phyloP scores from a whole-genome alignment of 2,888 invertebrate genomes.

The Spilarctia lutea region DNA sequence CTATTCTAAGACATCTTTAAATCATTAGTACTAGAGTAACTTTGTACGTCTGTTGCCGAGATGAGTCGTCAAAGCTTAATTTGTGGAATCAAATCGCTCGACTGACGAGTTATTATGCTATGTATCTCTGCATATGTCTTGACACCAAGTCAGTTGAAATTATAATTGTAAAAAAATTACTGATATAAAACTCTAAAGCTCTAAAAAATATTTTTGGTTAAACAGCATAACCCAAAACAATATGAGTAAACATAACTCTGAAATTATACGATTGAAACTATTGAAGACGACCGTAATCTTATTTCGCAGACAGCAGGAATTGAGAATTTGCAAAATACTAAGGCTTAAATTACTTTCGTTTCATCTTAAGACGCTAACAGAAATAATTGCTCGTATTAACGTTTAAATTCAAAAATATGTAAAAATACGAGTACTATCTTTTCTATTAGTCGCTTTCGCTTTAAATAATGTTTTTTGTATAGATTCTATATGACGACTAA shows the following conservation, averaged over 20 bases:
- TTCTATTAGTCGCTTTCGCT: neutral
- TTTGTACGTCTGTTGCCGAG: neutral
- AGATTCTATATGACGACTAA: neutral
- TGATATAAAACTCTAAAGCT: neutral
- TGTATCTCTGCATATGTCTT: neutral
- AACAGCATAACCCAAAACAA: neutral
- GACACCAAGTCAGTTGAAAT: neutral
- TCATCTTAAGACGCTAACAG: neutral
- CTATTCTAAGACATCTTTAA: neutral
- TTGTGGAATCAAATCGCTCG: neutral
- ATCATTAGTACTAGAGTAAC: neutral
- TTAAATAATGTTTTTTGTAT: neutral
- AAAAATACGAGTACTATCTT: neutral
- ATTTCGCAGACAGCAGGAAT: neutral
- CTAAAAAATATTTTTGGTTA: too few relatives aligned
- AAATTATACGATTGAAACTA: neutral
- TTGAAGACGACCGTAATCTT: neutral
- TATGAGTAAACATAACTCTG: neutral
- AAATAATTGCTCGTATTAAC: slow-evolving; percentile 2
- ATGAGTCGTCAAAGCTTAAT: neutral
- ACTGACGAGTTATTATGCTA: neutral
- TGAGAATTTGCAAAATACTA: slow-evolving; percentile 7
- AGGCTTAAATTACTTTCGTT: neutral
- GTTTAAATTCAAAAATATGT: neutral
- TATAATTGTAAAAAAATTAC: neutral